Evolutionary conservation across 2,113 vertebrate genomes (phyloP), one percentile per base, ranked within the genome.

Genomic region (Lasiurus cinereus): DNA sequence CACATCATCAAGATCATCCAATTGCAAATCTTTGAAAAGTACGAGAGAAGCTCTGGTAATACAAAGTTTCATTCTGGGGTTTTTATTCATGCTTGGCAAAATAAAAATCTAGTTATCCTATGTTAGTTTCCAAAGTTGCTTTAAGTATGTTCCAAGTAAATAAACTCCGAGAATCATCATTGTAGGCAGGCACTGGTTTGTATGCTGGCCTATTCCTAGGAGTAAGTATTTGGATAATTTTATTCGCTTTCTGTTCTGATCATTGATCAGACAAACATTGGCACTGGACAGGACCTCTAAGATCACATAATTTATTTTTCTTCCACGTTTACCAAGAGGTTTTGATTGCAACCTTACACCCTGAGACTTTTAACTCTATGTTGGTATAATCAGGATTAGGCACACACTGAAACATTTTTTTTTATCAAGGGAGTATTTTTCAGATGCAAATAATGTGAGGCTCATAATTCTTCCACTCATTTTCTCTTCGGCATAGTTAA

Each of bases 291-390:
- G 56, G 76, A 95, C 78, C 66, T 85, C 88, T 82, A 31, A 85
- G 77, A 92, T 70, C 22, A 74, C 77, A 80, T 50, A 78, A 69
- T 56, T 83, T 96, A 62, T 78, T 96, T 97, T 94, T 94, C 94
- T 90, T 86, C 19, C 85, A 36, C 52, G 85, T 82, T 96, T 96
- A 84, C 84, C 76, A 96, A 90, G 67, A 70, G 83, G 78, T 88
- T 97, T 96, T 83, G 82, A 92, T 92, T 50, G 9, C 18, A 50
- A 15, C 88, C 18, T 88, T 94, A 69, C 82, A 85, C 46, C 62
- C 82, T 59, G 62, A 94, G 84, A 36, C 2, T 78, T 93, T 95
- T 69, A 82, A 77, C 82, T 92, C 88, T 90, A 4, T 22, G 18
- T 83, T 84, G 74, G 39, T 18, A 29, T 46, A 92, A 66, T 84